Conservation (phyloP, 2,113 vertebrate genomes). For the Anoplopoma fimbria region DNA sequence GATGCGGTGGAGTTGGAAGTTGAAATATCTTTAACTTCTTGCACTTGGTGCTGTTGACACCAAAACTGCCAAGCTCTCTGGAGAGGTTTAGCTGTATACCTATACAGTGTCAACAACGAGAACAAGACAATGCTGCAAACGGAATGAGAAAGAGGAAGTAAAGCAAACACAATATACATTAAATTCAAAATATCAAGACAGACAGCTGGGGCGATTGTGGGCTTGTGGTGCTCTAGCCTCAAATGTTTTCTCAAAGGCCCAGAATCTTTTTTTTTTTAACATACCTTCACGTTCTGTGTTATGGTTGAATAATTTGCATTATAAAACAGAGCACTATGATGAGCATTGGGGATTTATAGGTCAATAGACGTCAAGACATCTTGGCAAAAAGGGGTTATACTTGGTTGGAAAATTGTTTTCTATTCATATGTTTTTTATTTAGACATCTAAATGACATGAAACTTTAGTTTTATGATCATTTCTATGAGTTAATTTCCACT, state of each 20-base stretch:
- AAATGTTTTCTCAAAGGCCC: too few species aligned
- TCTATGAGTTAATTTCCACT: background rate
- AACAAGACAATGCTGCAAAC: background rate
- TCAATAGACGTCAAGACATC: background rate
- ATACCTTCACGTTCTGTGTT: too few species aligned
- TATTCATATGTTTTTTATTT: background rate
- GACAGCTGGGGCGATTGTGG: background rate
- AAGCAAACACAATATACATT: background rate
- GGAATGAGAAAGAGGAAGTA: background rate
- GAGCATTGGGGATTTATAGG: background rate
- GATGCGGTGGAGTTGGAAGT: conserved; percentile 21
- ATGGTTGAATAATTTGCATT: too few species aligned
- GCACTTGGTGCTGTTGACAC: conserved; percentile 27
- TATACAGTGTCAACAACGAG: background rate
- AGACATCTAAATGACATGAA: background rate
- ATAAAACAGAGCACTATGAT: background rate
- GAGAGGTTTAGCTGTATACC: background rate
- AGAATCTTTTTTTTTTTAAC: too few species aligned
- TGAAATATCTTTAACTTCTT: conserved; percentile 36
- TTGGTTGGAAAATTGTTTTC: background rate
- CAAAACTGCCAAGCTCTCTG: background rate
- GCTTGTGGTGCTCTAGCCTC: too few species aligned
- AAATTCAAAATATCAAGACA: background rate
- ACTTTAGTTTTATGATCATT: background rate
- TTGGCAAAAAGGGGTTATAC: background rate